Conservation (phyloP, 2,797 vertebrate genomes). For the Esox lucius region DNA sequence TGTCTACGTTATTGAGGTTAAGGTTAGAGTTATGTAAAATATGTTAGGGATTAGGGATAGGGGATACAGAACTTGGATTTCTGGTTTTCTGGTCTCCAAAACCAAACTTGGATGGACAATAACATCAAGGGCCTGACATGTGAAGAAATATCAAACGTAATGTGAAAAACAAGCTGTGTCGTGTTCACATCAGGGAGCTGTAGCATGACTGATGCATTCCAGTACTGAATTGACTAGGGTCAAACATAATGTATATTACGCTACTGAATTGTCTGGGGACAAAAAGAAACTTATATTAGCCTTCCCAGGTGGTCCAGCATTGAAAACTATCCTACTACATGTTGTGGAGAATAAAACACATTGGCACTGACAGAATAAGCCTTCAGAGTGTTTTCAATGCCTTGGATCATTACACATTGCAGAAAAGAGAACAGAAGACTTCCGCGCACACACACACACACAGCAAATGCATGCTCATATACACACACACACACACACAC, state of each 20-base stretch:
- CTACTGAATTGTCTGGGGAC: no score
- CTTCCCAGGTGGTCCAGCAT: slow-evolving; percentile 36
- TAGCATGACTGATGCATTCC: slow-evolving; percentile 15
- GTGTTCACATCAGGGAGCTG: slow-evolving; percentile 31
- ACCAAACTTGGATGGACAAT: neutral
- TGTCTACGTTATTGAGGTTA: neutral
- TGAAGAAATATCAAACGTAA: neutral
- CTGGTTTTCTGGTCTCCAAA: no score
- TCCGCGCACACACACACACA: neutral
- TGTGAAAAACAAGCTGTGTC: slow-evolving; percentile 8
- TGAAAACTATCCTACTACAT: slow-evolving; percentile 48
- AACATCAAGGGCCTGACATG: neutral
- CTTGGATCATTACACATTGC: slow-evolving; percentile 47
- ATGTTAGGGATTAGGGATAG: no score
- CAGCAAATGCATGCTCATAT: neutral
- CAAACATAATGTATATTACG: no score
- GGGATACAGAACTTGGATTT: no score
- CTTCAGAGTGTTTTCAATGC: slow-evolving; percentile 37
- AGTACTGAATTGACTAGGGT: no score
- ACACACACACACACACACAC: no score
- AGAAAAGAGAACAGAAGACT: slow-evolving; percentile 15
- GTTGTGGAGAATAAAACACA: slow-evolving; percentile 26
- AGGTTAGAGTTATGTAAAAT: neutral
- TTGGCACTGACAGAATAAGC: slow-evolving; percentile 40
- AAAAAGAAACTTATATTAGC: slow-evolving; percentile 29